Base-by-base conservation (phyloP, 2,113 vertebrate species). In the Chiloscyllium plagiosum region DNA sequence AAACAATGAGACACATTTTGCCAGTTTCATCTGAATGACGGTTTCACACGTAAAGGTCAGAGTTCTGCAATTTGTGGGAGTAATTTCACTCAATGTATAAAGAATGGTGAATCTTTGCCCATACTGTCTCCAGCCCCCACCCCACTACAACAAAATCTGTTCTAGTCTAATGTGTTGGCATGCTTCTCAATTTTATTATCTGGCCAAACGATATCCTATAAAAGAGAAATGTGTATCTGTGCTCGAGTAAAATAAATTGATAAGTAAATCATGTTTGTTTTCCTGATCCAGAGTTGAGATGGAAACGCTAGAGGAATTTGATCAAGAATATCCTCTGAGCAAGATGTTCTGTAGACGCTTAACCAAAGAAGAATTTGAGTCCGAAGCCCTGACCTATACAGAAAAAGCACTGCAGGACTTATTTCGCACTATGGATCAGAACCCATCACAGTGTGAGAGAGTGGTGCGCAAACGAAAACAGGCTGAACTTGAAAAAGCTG, bases 271-370 rank as follows among this genome's bases (percentile, higher is more conserved):
- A 17, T 72, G 10, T 95, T 50, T 29, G 3, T 50, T 52, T 33
- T 42, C 61, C 37, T 12, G 1, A 29, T 42, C 42, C 69, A 52
- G 94, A 72, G 24, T 50, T 47, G 24, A 5, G n/a, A 97, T 97
- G 97, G 97, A 97, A 95, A 86, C 94, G 94, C 95, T 97, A 96
- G 97, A 96, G 24, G 97, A 97, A 95, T 97, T 96, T 94, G 97
- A 97, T 96, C 47, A 29, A 0, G 96, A 97, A 96, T 95, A 96
- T 4, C 97, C 97, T 0, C 96, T 97, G 96, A 90, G 52, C 0
- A 29, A 96, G 61, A 96, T 96, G 3, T 98, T 97, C 94, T 97
- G 98, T 96, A 96, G 96, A 96, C 97, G 96, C 96, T 96, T 97
- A 80, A 97, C 97, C 0, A 95, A 69, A 52, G 97, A 97, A 29